phyloP scores from a whole-genome alignment of 2,888 invertebrate species.

The Aleiodes leptofemur region DNA sequence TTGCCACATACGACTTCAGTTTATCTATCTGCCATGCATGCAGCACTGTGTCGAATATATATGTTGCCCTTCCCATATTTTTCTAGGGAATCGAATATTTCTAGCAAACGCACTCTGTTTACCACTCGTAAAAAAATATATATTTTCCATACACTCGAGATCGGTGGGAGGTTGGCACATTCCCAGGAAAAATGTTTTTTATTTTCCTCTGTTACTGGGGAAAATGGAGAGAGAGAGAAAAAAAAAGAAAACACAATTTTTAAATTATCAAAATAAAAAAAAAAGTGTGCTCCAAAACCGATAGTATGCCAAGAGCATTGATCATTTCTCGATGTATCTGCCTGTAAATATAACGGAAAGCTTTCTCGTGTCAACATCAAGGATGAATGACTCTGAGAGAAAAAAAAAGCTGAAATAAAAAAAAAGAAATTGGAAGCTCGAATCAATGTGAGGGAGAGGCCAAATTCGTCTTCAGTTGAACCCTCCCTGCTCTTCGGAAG shows the following conservation, averaged over 20 bases:
- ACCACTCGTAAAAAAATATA: conserved; percentile 37
- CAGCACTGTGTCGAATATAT: conserved; percentile 5
- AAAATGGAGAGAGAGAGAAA: background rate
- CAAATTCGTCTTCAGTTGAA: conserved; percentile 14
- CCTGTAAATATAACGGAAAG: background rate
- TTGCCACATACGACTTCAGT: conserved; percentile 45
- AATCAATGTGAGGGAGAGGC: conserved; percentile 32
- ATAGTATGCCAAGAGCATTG: conserved; percentile 4
- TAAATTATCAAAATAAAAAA: conserved; percentile 25
- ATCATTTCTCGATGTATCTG: conserved; percentile 15
- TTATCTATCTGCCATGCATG: conserved; percentile 37
- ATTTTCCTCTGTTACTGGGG: background rate
- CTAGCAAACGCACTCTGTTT: conserved; percentile 47
- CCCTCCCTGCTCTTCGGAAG: conserved; percentile 36
- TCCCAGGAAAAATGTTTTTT: conserved; percentile 31
- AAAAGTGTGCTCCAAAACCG: background rate
- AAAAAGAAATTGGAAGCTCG: conserved; percentile 30
- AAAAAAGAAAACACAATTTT: conserved; percentile 17
- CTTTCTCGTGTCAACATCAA: conserved; percentile 28
- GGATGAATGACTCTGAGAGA: conserved; percentile 16
- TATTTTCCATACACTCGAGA: conserved; percentile 28
- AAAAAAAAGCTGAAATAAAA: background rate
- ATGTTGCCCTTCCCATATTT: conserved; percentile 55
- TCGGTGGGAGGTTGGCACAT: conserved; percentile 30
- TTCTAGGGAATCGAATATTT: conserved; percentile 61